phyloP scores from a whole-genome alignment of 2,113 vertebrate species.

The Gnathonemus echidnorhynchus region DNA sequence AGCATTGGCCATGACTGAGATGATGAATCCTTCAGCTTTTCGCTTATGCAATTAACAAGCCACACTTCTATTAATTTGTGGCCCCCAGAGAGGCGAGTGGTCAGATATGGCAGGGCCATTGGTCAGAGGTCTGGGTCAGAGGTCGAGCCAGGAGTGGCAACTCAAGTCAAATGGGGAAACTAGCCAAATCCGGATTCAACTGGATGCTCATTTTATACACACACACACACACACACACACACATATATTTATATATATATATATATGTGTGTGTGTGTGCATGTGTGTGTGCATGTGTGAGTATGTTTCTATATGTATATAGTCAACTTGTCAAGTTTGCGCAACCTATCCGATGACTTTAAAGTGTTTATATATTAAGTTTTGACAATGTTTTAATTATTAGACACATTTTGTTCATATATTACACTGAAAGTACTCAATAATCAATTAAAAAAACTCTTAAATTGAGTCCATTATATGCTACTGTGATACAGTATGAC shows the following conservation, averaged over 20 bases:
- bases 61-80: slow-evolving; percentile 80
- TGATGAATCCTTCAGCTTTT: slow-evolving; percentile 77
- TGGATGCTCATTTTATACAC: slow-evolving; percentile 2
- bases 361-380: too few species aligned
- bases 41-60: slow-evolving; percentile 80
- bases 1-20: slow-evolving; percentile 83
- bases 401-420: slow-evolving; percentile 24
- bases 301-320: background rate
- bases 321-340: too few species aligned
- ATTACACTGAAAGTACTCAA: slow-evolving; percentile 87
- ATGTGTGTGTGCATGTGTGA: background rate
- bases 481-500: background rate
- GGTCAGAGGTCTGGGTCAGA: slow-evolving; percentile 66
- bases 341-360: too few species aligned
- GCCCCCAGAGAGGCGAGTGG: slow-evolving; percentile 71
- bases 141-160: slow-evolving; percentile 72
- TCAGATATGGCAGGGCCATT: slow-evolving; percentile 75
- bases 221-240: slow-evolving; percentile 6
- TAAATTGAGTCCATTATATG: slow-evolving; percentile 43
- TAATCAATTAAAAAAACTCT: slow-evolving; percentile 63
- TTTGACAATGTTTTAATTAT: background rate
- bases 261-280: background rate
- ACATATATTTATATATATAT: background rate
- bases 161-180: slow-evolving; percentile 67
- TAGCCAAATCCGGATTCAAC: slow-evolving; percentile 62